Evolutionary conservation across 2,888 invertebrate species (phyloP).

Genomic region (Isotomurus palustris): DNA sequence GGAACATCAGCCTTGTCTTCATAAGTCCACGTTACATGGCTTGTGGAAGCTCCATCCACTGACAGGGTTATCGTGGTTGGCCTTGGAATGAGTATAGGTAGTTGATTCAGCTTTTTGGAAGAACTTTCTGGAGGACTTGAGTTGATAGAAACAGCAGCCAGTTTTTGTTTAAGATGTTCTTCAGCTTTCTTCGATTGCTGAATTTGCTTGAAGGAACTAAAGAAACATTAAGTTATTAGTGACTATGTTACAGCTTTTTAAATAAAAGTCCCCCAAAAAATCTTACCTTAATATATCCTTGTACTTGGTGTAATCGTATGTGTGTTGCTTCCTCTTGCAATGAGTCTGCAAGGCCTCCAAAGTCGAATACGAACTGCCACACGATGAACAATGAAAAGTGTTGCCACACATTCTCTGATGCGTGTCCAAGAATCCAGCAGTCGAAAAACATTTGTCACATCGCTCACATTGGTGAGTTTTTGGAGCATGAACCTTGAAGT

Average conservation of each 20-base stretch:
- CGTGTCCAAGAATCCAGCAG: conserved; percentile 50
- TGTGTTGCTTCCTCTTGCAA: conserved; percentile 48
- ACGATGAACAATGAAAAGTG: conserved; percentile 49
- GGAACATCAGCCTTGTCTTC: not conserved
- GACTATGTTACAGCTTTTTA: not conserved
- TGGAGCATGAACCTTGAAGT: conserved; percentile 52
- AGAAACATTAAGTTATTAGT: not conserved
- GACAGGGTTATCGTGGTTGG: conserved; percentile 3
- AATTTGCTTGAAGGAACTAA: not conserved
- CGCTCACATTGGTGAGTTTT: conserved; percentile 50
- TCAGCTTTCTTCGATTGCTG: conserved; percentile 1
- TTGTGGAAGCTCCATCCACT: not conserved
- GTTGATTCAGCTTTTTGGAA: not conserved
- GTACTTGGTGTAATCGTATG: conserved; percentile 34
- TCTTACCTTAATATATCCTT: conserved; percentile 35
- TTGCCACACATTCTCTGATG: conserved; percentile 51
- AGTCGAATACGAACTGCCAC: conserved; percentile 49
- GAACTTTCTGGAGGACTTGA: not conserved
- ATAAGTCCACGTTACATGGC: conserved; percentile 8
- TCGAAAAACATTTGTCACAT: conserved; percentile 51
- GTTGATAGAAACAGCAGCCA: not conserved
- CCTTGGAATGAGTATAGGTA: conserved; percentile 4
- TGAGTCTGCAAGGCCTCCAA: conserved; percentile 52
- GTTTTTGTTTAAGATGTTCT: not conserved
- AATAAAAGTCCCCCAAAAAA: not conserved